Percentiles rank a stretch among this genome's conserved stretches.
Evolutionary conservation across 2,797 vertebrate species (phyloP).

Genomic region (Dipus sagitta): DNA sequence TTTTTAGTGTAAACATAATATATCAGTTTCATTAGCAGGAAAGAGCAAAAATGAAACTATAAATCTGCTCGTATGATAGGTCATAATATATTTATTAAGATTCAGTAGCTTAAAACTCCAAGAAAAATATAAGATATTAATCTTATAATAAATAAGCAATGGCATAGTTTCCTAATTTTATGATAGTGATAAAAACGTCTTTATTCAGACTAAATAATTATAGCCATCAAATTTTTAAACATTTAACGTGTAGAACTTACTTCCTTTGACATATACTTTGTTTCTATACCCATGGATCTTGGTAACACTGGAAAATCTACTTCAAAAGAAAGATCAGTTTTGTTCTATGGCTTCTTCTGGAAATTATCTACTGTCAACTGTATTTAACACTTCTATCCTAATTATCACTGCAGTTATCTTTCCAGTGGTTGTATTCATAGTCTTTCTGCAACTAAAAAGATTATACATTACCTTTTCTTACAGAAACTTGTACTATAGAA

Average conservation of each 20-base stretch:
- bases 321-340: slow-evolving; percentile 31
- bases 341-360: neutral
- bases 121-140: slow-evolving; percentile 54
- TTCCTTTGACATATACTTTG: slow-evolving; percentile 64
- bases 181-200: slow-evolving; percentile 42
- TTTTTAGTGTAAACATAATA: slow-evolving; percentile 7
- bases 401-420: neutral
- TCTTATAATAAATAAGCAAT: slow-evolving; percentile 9
- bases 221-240: slow-evolving; percentile 37
- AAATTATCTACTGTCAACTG: slow-evolving; percentile 3
- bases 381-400: slow-evolving; percentile 24
- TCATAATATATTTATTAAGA: slow-evolving; percentile 55
- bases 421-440: neutral
- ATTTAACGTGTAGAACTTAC: neutral
- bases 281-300: slow-evolving; percentile 30
- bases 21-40: slow-evolving; percentile 12
- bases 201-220: slow-evolving; percentile 65
- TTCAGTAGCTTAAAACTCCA: slow-evolving; percentile 43
- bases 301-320: slow-evolving; percentile 21
- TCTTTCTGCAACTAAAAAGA: slow-evolving; percentile 25
- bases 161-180: slow-evolving; percentile 54
- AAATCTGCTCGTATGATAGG: slow-evolving; percentile 1
- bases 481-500: neutral
- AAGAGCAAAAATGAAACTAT: slow-evolving; percentile 48
- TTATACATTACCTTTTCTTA: neutral